phyloP scores from a whole-genome alignment of 2,888 invertebrate genomes.

The Tenthredo amoena region DNA sequence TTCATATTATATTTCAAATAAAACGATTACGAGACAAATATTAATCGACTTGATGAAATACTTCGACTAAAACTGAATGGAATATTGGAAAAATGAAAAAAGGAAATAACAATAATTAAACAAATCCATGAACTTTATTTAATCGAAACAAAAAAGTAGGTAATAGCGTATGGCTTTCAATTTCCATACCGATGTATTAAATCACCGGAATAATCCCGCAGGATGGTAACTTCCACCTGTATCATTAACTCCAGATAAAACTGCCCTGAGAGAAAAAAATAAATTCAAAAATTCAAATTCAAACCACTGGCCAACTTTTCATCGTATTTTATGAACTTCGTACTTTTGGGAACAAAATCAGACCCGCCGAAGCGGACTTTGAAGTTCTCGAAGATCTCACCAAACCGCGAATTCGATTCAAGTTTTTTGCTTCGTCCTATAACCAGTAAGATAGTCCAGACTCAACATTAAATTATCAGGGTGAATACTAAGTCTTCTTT shows the following conservation, averaged over 20 bases:
- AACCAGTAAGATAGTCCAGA: background rate
- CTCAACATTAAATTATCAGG: background rate
- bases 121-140: background rate
- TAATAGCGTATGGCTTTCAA: background rate
- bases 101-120: background rate
- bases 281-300: too few species aligned
- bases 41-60: background rate
- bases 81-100: background rate
- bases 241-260: background rate
- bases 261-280: background rate
- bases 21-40: background rate
- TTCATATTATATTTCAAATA: background rate
- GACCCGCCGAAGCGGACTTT: background rate
- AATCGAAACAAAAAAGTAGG: background rate
- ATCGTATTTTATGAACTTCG: background rate
- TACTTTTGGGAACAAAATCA: conserved; percentile 18
- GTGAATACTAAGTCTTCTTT: background rate
- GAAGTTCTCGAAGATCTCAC: background rate
- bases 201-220: background rate
- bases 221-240: background rate
- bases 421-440: background rate
- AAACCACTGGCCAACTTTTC: background rate
- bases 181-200: background rate
- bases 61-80: background rate
- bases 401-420: conserved; percentile 1